Evolutionary conservation across 2,113 vertebrate genomes (phyloP).

Genomic region (Malurus cyaneus): DNA sequence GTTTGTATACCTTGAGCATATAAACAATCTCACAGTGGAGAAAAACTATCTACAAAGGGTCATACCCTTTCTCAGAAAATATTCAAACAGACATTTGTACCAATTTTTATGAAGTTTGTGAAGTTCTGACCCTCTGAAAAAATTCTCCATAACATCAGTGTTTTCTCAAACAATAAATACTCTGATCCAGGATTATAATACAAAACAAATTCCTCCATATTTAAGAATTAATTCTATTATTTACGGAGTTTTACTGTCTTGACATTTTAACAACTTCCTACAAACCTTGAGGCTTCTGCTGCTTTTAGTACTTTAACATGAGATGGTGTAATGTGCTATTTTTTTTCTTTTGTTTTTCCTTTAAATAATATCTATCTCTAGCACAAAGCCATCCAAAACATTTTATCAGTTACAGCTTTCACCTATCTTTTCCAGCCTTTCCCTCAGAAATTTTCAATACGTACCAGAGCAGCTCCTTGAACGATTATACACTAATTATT

Average conservation of each 20-base stretch:
- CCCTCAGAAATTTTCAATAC: background rate
- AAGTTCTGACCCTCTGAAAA: background rate
- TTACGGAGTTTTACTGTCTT: background rate
- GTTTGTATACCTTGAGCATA: background rate
- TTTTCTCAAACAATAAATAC: background rate
- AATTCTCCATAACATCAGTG: background rate
- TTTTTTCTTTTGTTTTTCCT: background rate
- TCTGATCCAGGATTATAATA: background rate
- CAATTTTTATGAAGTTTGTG: background rate
- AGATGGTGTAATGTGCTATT: background rate
- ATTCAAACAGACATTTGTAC: background rate
- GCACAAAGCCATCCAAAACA: background rate
- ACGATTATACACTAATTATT: background rate
- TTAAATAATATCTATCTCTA: background rate
- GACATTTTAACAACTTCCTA: background rate
- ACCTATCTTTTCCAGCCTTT: background rate
- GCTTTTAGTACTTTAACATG: background rate
- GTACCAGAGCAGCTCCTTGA: background rate
- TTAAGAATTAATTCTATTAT: background rate
- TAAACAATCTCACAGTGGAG: background rate
- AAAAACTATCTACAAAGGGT: background rate
- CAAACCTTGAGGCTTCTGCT: background rate
- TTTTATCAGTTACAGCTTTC: background rate
- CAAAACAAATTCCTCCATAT: background rate
- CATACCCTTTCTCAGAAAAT: background rate